Percentiles rank a stretch among this genome's conserved stretches.
Conservation (phyloP, 2,113 vertebrate species). For the Crotalus viridis region DNA sequence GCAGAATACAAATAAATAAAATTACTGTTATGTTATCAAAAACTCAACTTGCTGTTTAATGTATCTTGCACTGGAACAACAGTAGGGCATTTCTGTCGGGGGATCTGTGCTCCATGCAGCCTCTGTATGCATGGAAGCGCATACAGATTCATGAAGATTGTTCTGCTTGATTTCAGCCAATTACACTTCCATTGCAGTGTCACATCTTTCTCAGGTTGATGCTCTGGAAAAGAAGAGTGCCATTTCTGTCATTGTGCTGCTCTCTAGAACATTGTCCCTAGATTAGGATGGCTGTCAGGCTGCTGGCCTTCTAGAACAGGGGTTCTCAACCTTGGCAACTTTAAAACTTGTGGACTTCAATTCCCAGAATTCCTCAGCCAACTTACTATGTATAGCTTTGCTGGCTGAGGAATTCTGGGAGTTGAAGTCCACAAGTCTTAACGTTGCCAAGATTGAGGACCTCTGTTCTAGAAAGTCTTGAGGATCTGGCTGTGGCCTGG, state of each 20-base stretch:
- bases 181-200: background rate
- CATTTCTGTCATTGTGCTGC: background rate
- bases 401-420: background rate
- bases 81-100: background rate
- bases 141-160: background rate
- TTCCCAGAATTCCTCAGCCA: background rate
- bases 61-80: background rate
- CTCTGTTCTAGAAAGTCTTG: background rate
- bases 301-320: background rate
- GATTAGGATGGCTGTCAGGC: background rate
- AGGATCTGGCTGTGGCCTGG: too few species aligned
- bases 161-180: background rate
- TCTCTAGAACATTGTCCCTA: background rate
- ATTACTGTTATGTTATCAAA: background rate
- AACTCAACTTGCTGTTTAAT: background rate
- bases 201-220: background rate
- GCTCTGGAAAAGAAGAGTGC: background rate
- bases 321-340: background rate
- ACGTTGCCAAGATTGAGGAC: background rate
- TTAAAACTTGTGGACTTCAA: background rate
- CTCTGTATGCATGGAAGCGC: background rate
- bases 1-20: background rate
- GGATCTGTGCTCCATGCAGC: background rate
- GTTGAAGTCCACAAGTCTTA: background rate
- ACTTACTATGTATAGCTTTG: background rate